These are phyloP conservation scores for Rhagologus leucostigma DNA, from an alignment of 2,113 vertebrate genomes.

Conservation along the genomic window DNA sequence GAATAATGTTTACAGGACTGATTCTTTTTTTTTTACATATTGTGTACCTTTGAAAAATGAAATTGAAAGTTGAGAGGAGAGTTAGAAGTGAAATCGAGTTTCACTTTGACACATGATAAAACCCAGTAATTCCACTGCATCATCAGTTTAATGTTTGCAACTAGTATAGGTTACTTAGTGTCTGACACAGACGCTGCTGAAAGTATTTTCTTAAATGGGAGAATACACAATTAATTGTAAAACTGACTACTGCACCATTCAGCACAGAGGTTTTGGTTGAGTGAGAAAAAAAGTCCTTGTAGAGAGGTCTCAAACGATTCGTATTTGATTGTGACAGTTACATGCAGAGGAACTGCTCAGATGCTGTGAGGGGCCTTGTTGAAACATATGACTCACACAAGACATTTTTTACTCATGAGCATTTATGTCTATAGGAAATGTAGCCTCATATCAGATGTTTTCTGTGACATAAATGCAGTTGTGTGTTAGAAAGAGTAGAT, in stretches of 20 bases:
- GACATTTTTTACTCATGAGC: neutral
- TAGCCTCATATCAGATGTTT: neutral
- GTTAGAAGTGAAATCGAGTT: neutral
- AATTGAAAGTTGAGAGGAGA: neutral
- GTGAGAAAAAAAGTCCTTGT: neutral
- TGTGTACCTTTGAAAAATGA: neutral
- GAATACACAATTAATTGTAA: neutral
- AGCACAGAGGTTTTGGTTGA: neutral
- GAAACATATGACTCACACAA: neutral
- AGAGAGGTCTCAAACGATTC: rapidly evolving
- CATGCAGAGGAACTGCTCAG: neutral
- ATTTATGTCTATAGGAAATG: neutral
- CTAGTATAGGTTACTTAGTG: neutral
- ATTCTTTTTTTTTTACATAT: neutral
- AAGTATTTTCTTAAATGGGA: neutral
- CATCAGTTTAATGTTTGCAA: neutral
- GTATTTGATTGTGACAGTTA: neutral
- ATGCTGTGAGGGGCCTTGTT: neutral
- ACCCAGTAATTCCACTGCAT: neutral
- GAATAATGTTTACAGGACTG: neutral
- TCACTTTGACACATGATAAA: neutral
- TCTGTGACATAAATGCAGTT: neutral
- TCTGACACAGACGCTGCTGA: neutral
- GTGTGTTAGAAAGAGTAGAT: neutral
- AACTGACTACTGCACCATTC: neutral